Conservation (phyloP, 2,797 vertebrate genomes). For the Staurois parvus region DNA sequence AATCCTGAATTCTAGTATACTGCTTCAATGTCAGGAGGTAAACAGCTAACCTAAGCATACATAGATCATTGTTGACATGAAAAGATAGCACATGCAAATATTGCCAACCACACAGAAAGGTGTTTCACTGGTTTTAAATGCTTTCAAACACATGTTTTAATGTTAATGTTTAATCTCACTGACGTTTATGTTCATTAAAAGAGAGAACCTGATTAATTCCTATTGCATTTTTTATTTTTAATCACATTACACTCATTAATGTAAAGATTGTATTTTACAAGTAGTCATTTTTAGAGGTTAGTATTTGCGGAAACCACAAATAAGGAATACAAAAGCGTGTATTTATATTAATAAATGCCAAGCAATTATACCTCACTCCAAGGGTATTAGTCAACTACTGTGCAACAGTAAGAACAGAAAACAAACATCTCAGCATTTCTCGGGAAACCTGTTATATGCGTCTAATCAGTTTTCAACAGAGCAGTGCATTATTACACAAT, state of each 20-base stretch:
- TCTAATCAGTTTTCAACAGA: constrained; percentile 28
- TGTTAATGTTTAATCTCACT: not conserved
- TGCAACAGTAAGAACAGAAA: constrained; percentile 31
- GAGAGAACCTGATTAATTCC: too few species aligned
- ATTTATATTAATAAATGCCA: constrained; percentile 19
- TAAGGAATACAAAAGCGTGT: not conserved
- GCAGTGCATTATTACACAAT: constrained; percentile 14
- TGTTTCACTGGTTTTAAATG: too few species aligned
- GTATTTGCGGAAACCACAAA: not conserved
- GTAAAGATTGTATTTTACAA: not conserved
- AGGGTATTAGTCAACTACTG: constrained; percentile 48
- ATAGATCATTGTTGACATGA: not conserved
- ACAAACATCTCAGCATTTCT: constrained; percentile 47
- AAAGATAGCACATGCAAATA: not conserved
- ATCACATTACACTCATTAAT: not conserved
- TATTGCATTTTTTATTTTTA: not conserved
- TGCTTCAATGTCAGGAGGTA: too few species aligned
- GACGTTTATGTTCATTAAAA: too few species aligned
- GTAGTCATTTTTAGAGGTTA: not conserved
- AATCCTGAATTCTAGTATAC: too few species aligned
- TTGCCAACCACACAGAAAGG: not conserved
- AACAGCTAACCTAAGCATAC: too few species aligned
- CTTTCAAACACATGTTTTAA: too few species aligned
- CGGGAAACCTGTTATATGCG: constrained; percentile 29
- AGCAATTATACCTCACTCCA: constrained; percentile 38